Percentiles rank a stretch among this genome's conserved stretches.
phyloP scores from a whole-genome alignment of 92 coral and sea anemone species.

The Paragorgia papillata region DNA sequence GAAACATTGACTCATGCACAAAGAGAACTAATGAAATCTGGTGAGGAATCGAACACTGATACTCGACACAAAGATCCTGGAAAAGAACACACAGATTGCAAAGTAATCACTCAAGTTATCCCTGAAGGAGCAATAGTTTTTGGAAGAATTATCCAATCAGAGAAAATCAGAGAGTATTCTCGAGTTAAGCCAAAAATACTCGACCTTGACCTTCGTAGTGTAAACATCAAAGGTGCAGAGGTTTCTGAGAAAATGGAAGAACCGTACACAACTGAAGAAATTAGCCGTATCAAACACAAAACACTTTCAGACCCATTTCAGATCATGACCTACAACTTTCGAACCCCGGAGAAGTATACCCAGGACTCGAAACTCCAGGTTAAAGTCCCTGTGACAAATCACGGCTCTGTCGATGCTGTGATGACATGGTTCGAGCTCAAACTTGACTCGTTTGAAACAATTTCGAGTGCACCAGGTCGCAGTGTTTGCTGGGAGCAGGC shows the following conservation, averaged over 20 bases:
- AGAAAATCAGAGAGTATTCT: constrained; percentile 69
- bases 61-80: not conserved
- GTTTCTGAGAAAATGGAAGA: constrained; percentile 55
- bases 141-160: constrained; percentile 74
- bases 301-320: constrained; percentile 63
- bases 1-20: constrained; percentile 87
- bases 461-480: constrained; percentile 80
- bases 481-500: constrained; percentile 99
- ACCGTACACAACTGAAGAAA: constrained; percentile 88
- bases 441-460: constrained; percentile 65
- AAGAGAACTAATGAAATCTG: constrained; percentile 46
- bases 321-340: constrained; percentile 72
- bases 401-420: constrained; percentile 82
- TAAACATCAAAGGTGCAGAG: constrained; percentile 80
- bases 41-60: not conserved
- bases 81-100: not conserved
- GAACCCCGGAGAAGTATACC: constrained; percentile 63
- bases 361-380: constrained; percentile 38
- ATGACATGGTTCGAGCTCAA: constrained; percentile 92
- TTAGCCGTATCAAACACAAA: constrained; percentile 62
- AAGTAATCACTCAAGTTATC: constrained; percentile 62
- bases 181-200: constrained; percentile 48
- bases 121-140: constrained; percentile 82
- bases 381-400: constrained; percentile 49
- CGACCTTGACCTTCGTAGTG: constrained; percentile 57